These are phyloP conservation scores for Hypomecis atomaria DNA, from an alignment of 2,888 invertebrate species.

Conservation along the genomic window DNA sequence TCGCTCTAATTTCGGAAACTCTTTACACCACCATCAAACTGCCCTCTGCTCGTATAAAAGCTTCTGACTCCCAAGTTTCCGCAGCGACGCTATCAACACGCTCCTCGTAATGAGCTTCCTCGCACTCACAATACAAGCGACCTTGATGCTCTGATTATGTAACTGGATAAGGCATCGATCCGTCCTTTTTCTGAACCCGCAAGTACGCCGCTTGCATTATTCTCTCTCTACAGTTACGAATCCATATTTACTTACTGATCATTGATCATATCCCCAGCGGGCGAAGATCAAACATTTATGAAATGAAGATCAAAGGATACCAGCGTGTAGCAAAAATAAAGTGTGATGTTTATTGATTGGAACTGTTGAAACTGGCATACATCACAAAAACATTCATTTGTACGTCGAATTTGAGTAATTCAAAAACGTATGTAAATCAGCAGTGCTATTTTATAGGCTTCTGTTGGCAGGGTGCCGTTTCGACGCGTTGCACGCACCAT, in stretches of 20 bases:
- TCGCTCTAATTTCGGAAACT: slow-evolving; percentile 66
- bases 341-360: slow-evolving; percentile 28
- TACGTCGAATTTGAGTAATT: slow-evolving; percentile 11
- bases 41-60: slow-evolving; percentile 44
- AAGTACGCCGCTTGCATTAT: slow-evolving; percentile 15
- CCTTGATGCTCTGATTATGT: slow-evolving; percentile 32
- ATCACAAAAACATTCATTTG: slow-evolving; percentile 14
- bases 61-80: slow-evolving; percentile 6
- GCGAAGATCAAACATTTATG: slow-evolving; percentile 33
- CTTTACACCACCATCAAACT: slow-evolving; percentile 54
- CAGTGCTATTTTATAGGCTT: slow-evolving; percentile 7
- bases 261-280: slow-evolving; percentile 19
- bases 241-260: slow-evolving; percentile 23
- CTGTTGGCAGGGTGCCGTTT: slow-evolving; percentile 9
- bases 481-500: neutral
- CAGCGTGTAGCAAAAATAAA: slow-evolving; percentile 29
- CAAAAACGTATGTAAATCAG: neutral
- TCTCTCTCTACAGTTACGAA: slow-evolving; percentile 3
- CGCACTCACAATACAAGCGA: slow-evolving; percentile 16
- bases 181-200: slow-evolving; percentile 17
- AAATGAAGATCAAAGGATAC: slow-evolving; percentile 32
- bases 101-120: slow-evolving; percentile 13
- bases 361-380: slow-evolving; percentile 28
- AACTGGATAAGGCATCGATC: slow-evolving; percentile 33
- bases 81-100: slow-evolving; percentile 5